Percentiles rank a stretch among this genome's conserved stretches.
Evolutionary conservation across 1,140 invertebrate genomes (phyloP).

Genomic region (Achatina immaculata): DNA sequence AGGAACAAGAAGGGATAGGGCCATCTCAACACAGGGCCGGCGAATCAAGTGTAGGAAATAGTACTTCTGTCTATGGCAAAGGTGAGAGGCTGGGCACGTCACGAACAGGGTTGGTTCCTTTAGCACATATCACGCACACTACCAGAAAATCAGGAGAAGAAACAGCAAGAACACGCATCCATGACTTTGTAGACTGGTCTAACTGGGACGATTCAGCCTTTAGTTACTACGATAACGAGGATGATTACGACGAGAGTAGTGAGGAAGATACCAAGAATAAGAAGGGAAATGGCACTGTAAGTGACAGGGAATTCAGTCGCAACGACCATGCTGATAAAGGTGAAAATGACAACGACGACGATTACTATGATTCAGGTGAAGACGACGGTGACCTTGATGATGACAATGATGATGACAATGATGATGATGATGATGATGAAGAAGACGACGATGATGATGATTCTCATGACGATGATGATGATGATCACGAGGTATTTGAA

Average conservation of each 20-base stretch:
- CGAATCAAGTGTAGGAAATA: neutral
- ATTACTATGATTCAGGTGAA: constrained; percentile 23
- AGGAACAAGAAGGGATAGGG: neutral
- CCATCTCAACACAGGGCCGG: neutral
- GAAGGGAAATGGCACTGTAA: neutral
- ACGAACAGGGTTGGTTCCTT: neutral
- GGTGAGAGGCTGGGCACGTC: constrained; percentile 3
- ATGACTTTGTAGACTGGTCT: constrained; percentile 24
- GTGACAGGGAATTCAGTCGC: neutral
- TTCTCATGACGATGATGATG: constrained; percentile 7
- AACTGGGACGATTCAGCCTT: constrained; percentile 25
- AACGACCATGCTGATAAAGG: neutral
- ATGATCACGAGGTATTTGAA: constrained; percentile 29
- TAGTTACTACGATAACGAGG: constrained; percentile 22
- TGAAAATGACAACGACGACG: constrained; percentile 18
- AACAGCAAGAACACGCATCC: neutral
- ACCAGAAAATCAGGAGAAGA: neutral
- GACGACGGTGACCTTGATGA: constrained; percentile 4
- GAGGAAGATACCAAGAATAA: neutral
- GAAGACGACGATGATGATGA: constrained; percentile 14
- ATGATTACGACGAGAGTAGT: neutral
- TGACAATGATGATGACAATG: constrained; percentile 15
- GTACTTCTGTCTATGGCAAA: constrained; percentile 20
- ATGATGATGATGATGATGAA: constrained; percentile 22
- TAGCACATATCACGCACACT: neutral